A percentile compares a stretch with the other conserved stretches of the same genome.
These are phyloP conservation scores for Tetranychus urticae DNA, from an alignment of 1,140 invertebrate genomes.

Conservation along the genomic window DNA sequence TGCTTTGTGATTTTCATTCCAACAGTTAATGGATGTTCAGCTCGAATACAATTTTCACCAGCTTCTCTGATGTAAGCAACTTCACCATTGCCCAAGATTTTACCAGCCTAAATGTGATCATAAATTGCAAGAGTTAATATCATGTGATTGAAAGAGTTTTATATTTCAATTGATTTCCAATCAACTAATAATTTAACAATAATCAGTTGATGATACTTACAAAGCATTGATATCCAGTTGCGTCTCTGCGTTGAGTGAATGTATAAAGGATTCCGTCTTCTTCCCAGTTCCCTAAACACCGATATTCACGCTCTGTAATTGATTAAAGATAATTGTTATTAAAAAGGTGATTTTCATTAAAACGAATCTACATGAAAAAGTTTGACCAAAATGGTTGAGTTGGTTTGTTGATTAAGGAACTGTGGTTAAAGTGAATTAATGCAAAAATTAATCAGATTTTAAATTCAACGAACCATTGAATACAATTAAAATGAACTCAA, in stretches of 20 bases:
- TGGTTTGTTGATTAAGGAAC: neutral
- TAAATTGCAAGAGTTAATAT: neutral
- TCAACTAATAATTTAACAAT: neutral
- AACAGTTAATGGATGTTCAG: slow-evolving; percentile 31
- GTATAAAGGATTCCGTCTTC: slow-evolving; percentile 39
- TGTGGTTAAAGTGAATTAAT: neutral
- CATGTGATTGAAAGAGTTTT: neutral
- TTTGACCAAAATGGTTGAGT: neutral
- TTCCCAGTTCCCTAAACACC: slow-evolving; percentile 42
- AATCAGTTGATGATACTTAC: slow-evolving; percentile 17
- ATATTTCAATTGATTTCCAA: neutral
- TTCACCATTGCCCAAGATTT: slow-evolving; percentile 34
- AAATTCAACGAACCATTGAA: too few relatives aligned
- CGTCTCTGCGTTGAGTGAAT: slow-evolving; percentile 38
- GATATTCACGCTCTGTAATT: slow-evolving; percentile 35
- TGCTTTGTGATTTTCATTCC: slow-evolving; percentile 39
- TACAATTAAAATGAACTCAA: too few relatives aligned
- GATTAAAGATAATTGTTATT: too few relatives aligned
- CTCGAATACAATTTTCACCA: slow-evolving; percentile 37
- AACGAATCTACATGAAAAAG: too few relatives aligned
- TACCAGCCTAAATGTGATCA: slow-evolving; percentile 23
- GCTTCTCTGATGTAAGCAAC: slow-evolving; percentile 40
- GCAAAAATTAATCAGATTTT: neutral
- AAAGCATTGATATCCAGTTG: slow-evolving; percentile 40
- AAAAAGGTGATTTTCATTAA: too few relatives aligned